Evolutionary conservation across 2,113 vertebrate species (phyloP).

Genomic region (Chloropsis hardwickii): DNA sequence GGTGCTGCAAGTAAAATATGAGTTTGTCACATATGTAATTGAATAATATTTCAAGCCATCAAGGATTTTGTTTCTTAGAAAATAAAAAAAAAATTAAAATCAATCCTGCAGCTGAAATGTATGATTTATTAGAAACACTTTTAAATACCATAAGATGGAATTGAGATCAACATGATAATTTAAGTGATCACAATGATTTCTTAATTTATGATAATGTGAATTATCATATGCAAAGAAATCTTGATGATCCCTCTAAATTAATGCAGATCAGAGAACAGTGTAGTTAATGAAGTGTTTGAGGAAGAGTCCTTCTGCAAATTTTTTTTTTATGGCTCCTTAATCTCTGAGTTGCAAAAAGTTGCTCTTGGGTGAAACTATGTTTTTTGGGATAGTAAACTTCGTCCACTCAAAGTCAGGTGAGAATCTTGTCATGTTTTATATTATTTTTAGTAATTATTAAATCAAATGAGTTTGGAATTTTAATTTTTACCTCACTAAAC

Average conservation of each 20-base stretch:
- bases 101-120: background rate
- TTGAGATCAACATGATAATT: conserved; percentile 5
- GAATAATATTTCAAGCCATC: conserved; percentile 41
- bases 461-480: background rate
- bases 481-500: background rate
- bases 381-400: background rate
- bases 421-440: background rate
- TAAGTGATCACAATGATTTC: conserved; percentile 21
- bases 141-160: conserved; percentile 20
- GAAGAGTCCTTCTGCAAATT: conserved; percentile 31
- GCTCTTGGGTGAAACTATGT: background rate
- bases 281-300: conserved; percentile 53
- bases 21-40: background rate
- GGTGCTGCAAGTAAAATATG: background rate
- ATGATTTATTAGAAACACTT: background rate
- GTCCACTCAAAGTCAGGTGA: background rate
- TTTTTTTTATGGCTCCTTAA: background rate
- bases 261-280: background rate
- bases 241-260: conserved; percentile 11
- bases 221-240: conserved; percentile 25
- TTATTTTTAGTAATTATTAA: background rate
- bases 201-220: conserved; percentile 7
- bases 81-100: background rate
- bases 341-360: background rate
- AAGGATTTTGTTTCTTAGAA: conserved; percentile 20